These are phyloP conservation scores for Glyphotaelius pellucidus DNA, from an alignment of 2,888 invertebrate species.

Conservation along the genomic window DNA sequence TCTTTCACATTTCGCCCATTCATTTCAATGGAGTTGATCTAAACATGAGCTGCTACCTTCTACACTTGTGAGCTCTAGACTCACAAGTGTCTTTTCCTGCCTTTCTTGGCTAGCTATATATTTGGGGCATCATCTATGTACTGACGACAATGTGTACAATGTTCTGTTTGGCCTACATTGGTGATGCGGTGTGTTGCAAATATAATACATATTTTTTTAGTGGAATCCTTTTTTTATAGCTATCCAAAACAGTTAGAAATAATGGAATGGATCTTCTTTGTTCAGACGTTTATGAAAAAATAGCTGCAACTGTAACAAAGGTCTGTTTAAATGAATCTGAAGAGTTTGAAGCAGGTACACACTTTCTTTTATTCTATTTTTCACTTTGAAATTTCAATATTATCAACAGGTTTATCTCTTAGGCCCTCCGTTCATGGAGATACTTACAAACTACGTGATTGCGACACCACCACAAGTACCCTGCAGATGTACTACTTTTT, in stretches of 20 bases:
- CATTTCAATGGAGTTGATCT: neutral
- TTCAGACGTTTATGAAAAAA: conserved; percentile 57
- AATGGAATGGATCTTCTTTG: conserved; percentile 36
- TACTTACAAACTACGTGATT: too few relatives aligned
- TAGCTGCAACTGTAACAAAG: conserved; percentile 55
- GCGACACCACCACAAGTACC: too few relatives aligned
- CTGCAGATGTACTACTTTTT: too few relatives aligned
- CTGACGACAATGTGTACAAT: neutral
- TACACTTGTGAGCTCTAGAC: neutral
- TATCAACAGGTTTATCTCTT: neutral
- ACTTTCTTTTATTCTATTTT: neutral
- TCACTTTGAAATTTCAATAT: neutral
- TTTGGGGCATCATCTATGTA: neutral
- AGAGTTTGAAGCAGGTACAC: conserved; percentile 68
- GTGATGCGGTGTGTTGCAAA: neutral
- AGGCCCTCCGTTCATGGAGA: too few relatives aligned
- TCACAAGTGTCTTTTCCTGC: too few relatives aligned
- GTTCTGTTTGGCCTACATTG: neutral
- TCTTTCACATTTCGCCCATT: neutral
- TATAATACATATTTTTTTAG: neutral
- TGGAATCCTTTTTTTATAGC: conserved; percentile 31
- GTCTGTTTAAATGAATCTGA: conserved; percentile 68
- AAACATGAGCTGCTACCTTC: neutral
- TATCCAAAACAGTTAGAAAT: conserved; percentile 45
- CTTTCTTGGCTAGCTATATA: neutral